These are phyloP conservation scores for Mandrillus leucophaeus DNA, from an alignment of 2,113 vertebrate species.

Conservation along the genomic window DNA sequence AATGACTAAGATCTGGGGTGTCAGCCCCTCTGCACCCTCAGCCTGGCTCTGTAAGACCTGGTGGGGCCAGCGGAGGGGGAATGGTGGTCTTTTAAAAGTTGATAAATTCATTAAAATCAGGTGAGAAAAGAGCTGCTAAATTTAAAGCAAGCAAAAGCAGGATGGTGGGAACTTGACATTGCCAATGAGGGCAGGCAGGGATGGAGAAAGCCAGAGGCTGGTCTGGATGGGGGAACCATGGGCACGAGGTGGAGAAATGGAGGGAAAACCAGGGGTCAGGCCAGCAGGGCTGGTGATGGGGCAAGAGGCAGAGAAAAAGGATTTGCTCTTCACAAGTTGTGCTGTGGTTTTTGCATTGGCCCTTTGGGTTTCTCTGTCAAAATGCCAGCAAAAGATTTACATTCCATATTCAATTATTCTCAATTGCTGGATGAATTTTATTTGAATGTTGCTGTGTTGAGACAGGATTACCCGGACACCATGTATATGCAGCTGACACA, in stretches of 20 bases:
- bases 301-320: too few species aligned
- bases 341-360: background rate
- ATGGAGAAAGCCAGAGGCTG: background rate
- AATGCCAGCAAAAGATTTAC: background rate
- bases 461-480: background rate
- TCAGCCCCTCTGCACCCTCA: background rate
- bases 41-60: too few species aligned
- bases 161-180: background rate
- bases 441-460: background rate
- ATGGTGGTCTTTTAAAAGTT: background rate
- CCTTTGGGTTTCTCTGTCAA: background rate
- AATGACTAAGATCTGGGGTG: background rate
- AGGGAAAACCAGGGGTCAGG: background rate
- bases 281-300: too few species aligned
- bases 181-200: background rate
- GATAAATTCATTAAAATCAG: background rate
- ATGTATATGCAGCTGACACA: background rate
- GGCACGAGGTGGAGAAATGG: background rate
- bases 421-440: background rate
- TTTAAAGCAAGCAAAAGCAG: background rate
- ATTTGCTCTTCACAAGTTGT: background rate
- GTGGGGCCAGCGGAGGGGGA: background rate
- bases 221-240: background rate
- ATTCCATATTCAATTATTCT: background rate
- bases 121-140: background rate